Percentiles rank a stretch among this genome's conserved stretches.
phyloP scores from a whole-genome alignment of 2,888 invertebrate genomes.

The Phyllotreta cruciferae region DNA sequence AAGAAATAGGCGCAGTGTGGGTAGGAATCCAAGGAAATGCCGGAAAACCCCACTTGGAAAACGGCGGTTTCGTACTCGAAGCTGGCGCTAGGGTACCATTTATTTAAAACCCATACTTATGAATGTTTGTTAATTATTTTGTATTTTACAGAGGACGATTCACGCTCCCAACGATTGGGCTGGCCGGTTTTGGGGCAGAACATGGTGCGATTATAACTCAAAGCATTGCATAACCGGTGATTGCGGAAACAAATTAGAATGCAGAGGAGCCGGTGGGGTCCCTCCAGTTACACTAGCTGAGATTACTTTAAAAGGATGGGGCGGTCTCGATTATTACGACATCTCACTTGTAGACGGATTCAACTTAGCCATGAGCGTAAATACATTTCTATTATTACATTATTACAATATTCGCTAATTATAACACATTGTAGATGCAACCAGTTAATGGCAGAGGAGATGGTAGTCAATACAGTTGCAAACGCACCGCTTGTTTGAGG shows the following conservation, averaged over 20 bases:
- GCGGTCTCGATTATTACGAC: slow-evolving; percentile 61
- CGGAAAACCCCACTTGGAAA: slow-evolving; percentile 39
- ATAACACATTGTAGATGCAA: slow-evolving; percentile 45
- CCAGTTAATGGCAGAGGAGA: slow-evolving; percentile 48
- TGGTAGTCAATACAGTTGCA: slow-evolving; percentile 56
- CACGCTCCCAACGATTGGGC: slow-evolving; percentile 54
- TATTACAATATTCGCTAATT: neutral
- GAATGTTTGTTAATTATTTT: neutral
- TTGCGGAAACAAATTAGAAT: slow-evolving; percentile 58
- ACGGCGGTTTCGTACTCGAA: slow-evolving; percentile 44
- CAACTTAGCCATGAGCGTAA: slow-evolving; percentile 56
- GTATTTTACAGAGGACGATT: slow-evolving; percentile 37
- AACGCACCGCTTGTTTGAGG: slow-evolving; percentile 51
- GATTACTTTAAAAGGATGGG: slow-evolving; percentile 57
- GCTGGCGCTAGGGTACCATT: slow-evolving; percentile 4
- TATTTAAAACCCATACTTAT: neutral
- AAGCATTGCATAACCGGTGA: slow-evolving; percentile 57
- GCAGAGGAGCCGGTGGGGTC: slow-evolving; percentile 60
- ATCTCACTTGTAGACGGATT: slow-evolving; percentile 63
- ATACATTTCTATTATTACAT: slow-evolving; percentile 17
- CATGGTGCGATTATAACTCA: slow-evolving; percentile 55
- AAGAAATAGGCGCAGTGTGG: slow-evolving; percentile 49
- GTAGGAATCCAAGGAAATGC: slow-evolving; percentile 51
- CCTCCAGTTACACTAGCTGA: slow-evolving; percentile 60
- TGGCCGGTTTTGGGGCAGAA: slow-evolving; percentile 61